phyloP scores from a whole-genome alignment of 2,113 vertebrate species.

The Ranitomeya imitator region DNA sequence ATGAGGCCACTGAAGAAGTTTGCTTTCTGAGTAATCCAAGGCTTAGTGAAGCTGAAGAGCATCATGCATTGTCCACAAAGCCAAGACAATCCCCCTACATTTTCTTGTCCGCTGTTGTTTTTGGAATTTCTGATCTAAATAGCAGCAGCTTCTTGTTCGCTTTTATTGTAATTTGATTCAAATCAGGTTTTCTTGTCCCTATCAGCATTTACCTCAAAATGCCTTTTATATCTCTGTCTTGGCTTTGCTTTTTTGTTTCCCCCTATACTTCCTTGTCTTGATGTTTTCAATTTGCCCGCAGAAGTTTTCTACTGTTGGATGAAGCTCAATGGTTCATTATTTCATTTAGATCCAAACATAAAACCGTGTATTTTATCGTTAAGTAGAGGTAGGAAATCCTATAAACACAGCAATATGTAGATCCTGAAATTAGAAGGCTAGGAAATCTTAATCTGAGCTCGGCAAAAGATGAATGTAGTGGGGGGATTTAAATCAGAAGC shows the following conservation, averaged over 20 bases:
- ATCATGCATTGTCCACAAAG: conserved; percentile 3
- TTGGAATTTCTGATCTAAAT: conserved; percentile 44
- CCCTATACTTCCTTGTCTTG: conserved; percentile 24
- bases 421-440: conserved; percentile 50
- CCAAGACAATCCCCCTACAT: conserved; percentile 5
- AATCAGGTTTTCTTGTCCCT: conserved; percentile 43
- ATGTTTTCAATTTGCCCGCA: conserved; percentile 56
- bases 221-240: conserved; percentile 35
- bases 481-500: conserved; percentile 42
- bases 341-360: conserved; percentile 51
- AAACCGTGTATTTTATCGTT: conserved; percentile 53
- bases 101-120: conserved; percentile 37
- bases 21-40: not conserved
- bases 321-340: conserved; percentile 50
- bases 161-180: conserved; percentile 56
- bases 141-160: conserved; percentile 36
- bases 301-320: conserved; percentile 39
- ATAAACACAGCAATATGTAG: conserved; percentile 53
- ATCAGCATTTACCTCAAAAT: conserved; percentile 54
- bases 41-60: conserved; percentile 16
- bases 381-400: conserved; percentile 55
- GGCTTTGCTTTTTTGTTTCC: conserved; percentile 7
- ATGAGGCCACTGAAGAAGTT: not conserved
- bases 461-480: not conserved
- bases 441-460: conserved; percentile 41